A percentile compares a stretch with the other conserved stretches of the same genome.
These are phyloP conservation scores for Formicarius rufipectus DNA, from an alignment of 2,113 vertebrate species.

Conservation along the genomic window DNA sequence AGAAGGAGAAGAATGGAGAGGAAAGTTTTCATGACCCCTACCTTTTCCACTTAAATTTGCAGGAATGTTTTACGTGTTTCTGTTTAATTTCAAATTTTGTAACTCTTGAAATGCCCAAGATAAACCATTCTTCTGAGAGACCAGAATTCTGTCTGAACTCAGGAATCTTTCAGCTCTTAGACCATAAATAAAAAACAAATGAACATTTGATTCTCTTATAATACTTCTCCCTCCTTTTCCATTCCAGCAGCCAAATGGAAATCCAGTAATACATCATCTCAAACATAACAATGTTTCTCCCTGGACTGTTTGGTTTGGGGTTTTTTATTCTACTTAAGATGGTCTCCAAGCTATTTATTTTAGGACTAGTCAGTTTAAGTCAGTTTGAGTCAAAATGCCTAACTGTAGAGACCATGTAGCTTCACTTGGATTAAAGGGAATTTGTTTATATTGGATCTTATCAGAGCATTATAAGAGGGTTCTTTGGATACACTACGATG, in stretches of 20 bases:
- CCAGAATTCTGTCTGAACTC: not conserved
- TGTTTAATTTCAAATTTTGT: not conserved
- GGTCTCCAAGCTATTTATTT: not conserved
- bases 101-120: not conserved
- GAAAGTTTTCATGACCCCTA: not conserved
- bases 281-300: not conserved
- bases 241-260: not conserved
- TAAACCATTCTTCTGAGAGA: not conserved
- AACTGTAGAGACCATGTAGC: not conserved
- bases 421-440: not conserved
- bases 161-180: not conserved
- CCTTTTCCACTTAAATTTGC: not conserved
- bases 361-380: not conserved
- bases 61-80: not conserved
- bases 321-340: not conserved
- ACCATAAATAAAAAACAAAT: constrained; percentile 19
- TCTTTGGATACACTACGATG: not conserved
- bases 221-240: not conserved
- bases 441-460: not conserved
- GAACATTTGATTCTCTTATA: not conserved
- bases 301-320: not conserved
- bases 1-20: not conserved
- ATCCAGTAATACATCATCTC: not conserved
- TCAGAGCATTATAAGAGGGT: not conserved
- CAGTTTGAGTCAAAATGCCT: not conserved